Base-by-base conservation (phyloP, 2,113 vertebrate genomes). In the Puffinus mauretanicus region DNA sequence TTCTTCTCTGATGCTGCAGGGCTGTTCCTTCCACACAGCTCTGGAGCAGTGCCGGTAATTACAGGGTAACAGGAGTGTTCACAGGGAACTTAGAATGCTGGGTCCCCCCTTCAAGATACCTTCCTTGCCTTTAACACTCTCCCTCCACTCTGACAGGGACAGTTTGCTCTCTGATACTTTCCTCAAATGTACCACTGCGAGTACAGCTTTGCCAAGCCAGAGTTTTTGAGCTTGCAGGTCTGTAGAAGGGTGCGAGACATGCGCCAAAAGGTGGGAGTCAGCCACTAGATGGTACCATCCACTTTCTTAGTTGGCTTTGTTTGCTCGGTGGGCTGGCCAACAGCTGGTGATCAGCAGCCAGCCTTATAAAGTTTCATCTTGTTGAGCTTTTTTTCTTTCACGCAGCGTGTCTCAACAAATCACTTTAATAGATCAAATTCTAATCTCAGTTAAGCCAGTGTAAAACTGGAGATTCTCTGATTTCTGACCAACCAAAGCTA, bases 321-420 rank as follows among this genome's bases (percentile, higher is more conserved):
- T 57, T 71, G 82, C 91, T 82, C 34, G 58, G 36, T 47, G 66
- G 67, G 49, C 65, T 82, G 61, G 11, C 46, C 9, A 25, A 26
- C 66, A 67, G 38, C 80, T 80, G 87, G 40, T 29, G 42, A n/a
- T 52, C 90, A 62, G 62, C 84, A 60, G 49, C 49, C 69, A 52
- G 54, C 78, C 78, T 54, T 19, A 42, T 15, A 20, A 67, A 69
- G 55, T 90, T 94, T 88, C 75, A 72, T 36, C 84, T 75, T 51
- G 73, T 70, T 70, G 71, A 87, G 81, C 34, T 78, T 87, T 36
- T 49, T 62, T 81, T n/a, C 83, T 67, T 90, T 78, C 90, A 38
- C 16, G 40, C 52, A 77, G 54, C 26, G 34, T 61, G 17, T 49
- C 82, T 91, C 88, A 96, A 78, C 85, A 93, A 86, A 93, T 85